Conservation (phyloP, 2,797 vertebrate species). For the Muscicapa comitata region DNA sequence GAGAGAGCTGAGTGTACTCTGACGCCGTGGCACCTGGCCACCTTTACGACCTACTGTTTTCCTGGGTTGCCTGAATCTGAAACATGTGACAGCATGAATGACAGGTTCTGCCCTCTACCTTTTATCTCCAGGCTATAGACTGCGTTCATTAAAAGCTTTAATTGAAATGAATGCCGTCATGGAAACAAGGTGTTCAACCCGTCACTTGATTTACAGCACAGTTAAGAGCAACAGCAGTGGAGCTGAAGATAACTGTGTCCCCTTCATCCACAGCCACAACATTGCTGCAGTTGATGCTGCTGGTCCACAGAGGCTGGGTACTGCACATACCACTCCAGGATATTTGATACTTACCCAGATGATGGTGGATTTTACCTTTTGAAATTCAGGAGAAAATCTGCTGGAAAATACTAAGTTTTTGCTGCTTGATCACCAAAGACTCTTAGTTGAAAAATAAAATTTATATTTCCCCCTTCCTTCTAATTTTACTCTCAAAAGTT, state of each 20-base stretch:
- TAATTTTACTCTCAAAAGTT: neutral
- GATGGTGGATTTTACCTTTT: neutral
- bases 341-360: neutral
- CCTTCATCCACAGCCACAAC: neutral
- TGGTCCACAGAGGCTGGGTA: neutral
- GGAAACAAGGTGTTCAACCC: neutral
- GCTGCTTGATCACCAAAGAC: neutral
- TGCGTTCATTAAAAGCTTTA: neutral
- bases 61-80: conserved; percentile 13
- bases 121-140: neutral
- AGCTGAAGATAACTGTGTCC: neutral
- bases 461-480: neutral
- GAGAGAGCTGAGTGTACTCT: neutral
- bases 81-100: neutral
- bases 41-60: neutral
- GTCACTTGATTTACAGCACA: neutral
- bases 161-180: neutral
- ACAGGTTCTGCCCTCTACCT: neutral
- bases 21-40: neutral
- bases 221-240: neutral
- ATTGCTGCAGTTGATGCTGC: neutral
- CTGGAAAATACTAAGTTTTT: neutral
- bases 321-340: neutral
- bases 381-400: neutral
- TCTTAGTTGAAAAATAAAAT: neutral